Conservation (phyloP, 2,888 invertebrate genomes). For the Harpagoxenus sublaevis region DNA sequence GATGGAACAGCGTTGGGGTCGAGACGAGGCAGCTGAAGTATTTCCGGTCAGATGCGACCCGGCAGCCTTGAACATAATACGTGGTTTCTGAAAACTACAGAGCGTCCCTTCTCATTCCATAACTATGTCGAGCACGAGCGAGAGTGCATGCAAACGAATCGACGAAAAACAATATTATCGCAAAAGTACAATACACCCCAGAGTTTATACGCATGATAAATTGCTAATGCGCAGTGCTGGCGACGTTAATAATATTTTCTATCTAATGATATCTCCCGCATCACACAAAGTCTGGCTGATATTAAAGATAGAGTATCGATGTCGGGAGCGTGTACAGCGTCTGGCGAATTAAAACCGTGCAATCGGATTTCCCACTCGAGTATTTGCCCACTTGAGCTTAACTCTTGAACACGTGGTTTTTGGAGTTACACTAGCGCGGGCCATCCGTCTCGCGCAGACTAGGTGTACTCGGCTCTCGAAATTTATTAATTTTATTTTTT, state of each 20-base stretch:
- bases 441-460: not conserved
- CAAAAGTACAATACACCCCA: not conserved
- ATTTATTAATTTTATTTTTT: not conserved
- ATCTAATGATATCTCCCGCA: constrained; percentile 10
- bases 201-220: not conserved
- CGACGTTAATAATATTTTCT: constrained; percentile 4
- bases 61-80: constrained; percentile 67
- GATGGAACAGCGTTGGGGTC: constrained; percentile 49
- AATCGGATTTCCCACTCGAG: not conserved
- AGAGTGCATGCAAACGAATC: not conserved
- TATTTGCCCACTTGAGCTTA: not conserved
- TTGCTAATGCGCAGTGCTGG: not conserved
- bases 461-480: not conserved
- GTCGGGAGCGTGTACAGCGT: not conserved
- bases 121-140: constrained; percentile 2
- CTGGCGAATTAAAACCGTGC: not conserved
- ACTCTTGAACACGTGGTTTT: not conserved
- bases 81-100: constrained; percentile 46
- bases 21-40: constrained; percentile 65
- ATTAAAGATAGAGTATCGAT: constrained; percentile 15
- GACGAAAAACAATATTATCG: not conserved
- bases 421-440: not conserved
- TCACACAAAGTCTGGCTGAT: not conserved
- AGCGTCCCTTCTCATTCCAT: not conserved
- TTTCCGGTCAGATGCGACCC: constrained; percentile 70